A percentile compares a stretch with the other conserved stretches of the same genome.
These are phyloP conservation scores for Galbula dea DNA, from an alignment of 2,113 vertebrate species.

Conservation along the genomic window DNA sequence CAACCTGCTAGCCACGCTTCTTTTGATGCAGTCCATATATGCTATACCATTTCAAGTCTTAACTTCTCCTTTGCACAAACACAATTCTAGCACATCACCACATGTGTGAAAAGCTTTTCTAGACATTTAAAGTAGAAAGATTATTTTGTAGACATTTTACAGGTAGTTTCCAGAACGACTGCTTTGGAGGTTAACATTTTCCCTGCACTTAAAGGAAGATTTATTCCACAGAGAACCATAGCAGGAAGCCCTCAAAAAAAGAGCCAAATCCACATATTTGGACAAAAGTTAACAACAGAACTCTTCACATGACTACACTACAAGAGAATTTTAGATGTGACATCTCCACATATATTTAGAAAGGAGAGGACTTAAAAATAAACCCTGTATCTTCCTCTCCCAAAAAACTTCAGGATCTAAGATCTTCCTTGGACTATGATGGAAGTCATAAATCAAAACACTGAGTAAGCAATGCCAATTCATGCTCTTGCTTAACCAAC, in stretches of 20 bases:
- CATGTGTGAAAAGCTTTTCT: neutral
- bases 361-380: neutral
- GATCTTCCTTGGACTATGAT: neutral
- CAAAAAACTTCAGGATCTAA: neutral
- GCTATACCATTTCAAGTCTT: neutral
- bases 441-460: neutral
- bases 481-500: neutral
- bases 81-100: neutral
- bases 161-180: neutral
- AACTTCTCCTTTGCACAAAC: neutral
- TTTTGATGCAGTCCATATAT: too few relatives aligned
- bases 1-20: too few relatives aligned
- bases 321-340: neutral
- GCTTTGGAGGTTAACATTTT: neutral
- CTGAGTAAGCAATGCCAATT: neutral
- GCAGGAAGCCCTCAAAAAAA: neutral
- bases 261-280: neutral
- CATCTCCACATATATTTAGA: neutral
- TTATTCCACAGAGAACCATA: neutral
- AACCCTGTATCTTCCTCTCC: neutral
- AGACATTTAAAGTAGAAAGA: neutral
- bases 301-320: neutral
- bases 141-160: neutral
- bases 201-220: neutral
- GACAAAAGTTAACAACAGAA: neutral